These are phyloP conservation scores for Empidonax traillii DNA, from an alignment of 2,113 vertebrate species.

Conservation along the genomic window DNA sequence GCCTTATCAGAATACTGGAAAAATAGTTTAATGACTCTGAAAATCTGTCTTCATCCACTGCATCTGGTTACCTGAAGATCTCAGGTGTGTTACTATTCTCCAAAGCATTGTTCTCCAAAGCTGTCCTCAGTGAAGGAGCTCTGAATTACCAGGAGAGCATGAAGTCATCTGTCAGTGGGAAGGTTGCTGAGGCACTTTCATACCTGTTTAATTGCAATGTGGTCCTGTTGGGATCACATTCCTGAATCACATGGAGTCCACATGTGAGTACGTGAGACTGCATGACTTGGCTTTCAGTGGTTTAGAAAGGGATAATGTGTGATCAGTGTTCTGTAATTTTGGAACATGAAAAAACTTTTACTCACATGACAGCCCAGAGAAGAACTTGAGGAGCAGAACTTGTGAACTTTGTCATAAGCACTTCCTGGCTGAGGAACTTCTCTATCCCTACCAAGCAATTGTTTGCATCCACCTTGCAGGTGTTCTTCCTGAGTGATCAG, in stretches of 20 bases:
- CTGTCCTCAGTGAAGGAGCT: background rate
- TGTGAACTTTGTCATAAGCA: background rate
- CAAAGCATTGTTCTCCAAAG: background rate
- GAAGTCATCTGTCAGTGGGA: background rate
- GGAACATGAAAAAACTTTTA: background rate
- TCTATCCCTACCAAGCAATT: background rate
- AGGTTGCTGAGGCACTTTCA: background rate
- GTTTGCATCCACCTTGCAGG: background rate
- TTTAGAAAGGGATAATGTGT: background rate
- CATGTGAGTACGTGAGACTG: background rate
- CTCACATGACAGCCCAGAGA: background rate
- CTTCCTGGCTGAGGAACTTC: background rate
- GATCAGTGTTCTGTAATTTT: background rate
- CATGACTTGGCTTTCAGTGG: background rate
- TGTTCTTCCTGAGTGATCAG: background rate
- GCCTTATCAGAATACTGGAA: background rate
- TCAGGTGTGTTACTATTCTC: background rate
- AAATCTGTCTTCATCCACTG: background rate
- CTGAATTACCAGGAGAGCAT: background rate
- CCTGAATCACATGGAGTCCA: background rate
- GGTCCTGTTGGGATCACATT: background rate
- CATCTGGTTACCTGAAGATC: background rate
- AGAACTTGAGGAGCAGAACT: background rate
- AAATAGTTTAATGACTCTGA: background rate
- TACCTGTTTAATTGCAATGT: background rate